Evolutionary conservation across 2,888 invertebrate genomes (phyloP), one percentile per base, ranked within the genome.

Genomic region (Operophtera brumata): DNA sequence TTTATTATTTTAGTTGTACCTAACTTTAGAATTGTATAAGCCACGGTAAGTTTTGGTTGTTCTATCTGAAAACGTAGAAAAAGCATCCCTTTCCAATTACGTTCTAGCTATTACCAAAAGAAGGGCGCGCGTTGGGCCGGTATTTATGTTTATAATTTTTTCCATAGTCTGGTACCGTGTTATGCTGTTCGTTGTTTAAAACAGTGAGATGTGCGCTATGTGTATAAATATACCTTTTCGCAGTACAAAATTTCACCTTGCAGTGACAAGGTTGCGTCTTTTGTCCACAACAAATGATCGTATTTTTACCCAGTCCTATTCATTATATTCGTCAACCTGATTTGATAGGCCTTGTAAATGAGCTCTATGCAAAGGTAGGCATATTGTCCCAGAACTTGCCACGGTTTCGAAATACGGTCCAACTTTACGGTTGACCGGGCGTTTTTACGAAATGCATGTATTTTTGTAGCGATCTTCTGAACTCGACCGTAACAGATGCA

Each of bases 381-480:
- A 59, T 49, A 71, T 71, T 75, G 70, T 74, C 59, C 67, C 66
- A 67, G 65, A 64, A 65, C 54, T 65, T 61, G 63, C 59, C 35
- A 65, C 61, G 57, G 63, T 82, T 81, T 70, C 80, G 66, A 76
- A 78, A 84, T 70, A 69, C 64, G 66, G 67, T 64, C 69, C 70
- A 67, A 67, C 64, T 75, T 73, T 69, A 79, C 77, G 82, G 76
- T 69, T 74, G 72, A 81, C 64, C 67, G 76, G 60, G 46, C 55
- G 50, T 68, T 73, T 81, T 81, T 80, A 80, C 80, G 81, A 81
- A 82, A 84, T 75, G 62, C 68, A 71, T 69, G 77, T 70, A 75
- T 73, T 76, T 78, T 71, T 54, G 57, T 61, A 54, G 54, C 64
- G 66, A 64, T 66, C 66, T 65, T 62, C 60, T 61, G 54, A 59